A percentile compares a stretch with the other conserved stretches of the same genome.
These are phyloP conservation scores for Pachymerium ferrugineum DNA, from an alignment of 2,888 invertebrate genomes.

Conservation along the genomic window DNA sequence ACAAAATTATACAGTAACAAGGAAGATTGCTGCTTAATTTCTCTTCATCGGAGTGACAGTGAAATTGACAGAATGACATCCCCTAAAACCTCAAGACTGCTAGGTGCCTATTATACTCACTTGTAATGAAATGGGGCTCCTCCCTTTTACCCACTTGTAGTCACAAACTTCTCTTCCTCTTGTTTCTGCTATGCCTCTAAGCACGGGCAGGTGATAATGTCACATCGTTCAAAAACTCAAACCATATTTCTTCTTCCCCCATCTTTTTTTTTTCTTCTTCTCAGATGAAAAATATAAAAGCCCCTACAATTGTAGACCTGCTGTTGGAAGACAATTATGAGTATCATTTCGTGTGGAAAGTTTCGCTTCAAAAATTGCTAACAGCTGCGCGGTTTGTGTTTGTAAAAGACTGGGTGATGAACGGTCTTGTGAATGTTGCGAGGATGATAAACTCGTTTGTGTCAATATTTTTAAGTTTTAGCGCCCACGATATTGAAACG, in stretches of 20 bases:
- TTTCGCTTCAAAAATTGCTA: slow-evolving; percentile 11
- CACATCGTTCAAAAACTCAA: not conserved
- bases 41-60: slow-evolving; percentile 16
- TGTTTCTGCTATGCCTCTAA: slow-evolving; percentile 4
- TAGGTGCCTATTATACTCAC: not conserved
- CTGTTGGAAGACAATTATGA: slow-evolving; percentile 6
- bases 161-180: too few relatives aligned
- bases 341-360: slow-evolving; percentile 1
- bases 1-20: not conserved
- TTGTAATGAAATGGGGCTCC: not conserved
- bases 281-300: too few relatives aligned
- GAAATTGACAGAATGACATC: slow-evolving; percentile 10
- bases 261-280: not conserved
- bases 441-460: slow-evolving; percentile 15
- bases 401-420: slow-evolving; percentile 5
- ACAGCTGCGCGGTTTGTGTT: not conserved
- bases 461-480: slow-evolving; percentile 8
- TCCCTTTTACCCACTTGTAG: not conserved
- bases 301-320: not conserved
- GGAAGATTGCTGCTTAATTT: slow-evolving; percentile 15
- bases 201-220: not conserved
- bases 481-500: not conserved
- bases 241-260: not conserved
- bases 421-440: slow-evolving; percentile 2
- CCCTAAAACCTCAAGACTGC: slow-evolving; percentile 12